These are phyloP conservation scores for Aleiodes leptofemur DNA, from an alignment of 2,888 invertebrate species.

Conservation along the genomic window DNA sequence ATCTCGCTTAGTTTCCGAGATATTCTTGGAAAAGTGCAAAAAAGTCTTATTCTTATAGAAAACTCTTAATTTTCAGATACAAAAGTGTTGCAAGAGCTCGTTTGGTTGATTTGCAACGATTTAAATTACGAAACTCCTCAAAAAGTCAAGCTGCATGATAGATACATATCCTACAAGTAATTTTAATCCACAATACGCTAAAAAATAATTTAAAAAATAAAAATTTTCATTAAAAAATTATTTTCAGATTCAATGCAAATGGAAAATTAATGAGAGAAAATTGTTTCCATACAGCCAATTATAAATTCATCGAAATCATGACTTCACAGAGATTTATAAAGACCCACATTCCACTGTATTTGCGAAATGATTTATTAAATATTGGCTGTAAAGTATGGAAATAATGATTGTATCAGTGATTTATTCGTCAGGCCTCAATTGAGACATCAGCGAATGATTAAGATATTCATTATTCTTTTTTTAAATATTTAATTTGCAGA, in stretches of 20 bases:
- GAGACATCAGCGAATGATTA: slow-evolving; percentile 8
- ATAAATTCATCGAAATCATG: slow-evolving; percentile 8
- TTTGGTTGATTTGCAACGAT: slow-evolving; percentile 85
- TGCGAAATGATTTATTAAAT: slow-evolving; percentile 30
- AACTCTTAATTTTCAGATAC: slow-evolving; percentile 13
- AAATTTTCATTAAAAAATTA: neutral
- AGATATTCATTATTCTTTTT: neutral
- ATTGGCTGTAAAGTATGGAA: slow-evolving; percentile 13
- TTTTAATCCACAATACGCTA: neutral
- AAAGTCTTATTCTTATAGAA: no score
- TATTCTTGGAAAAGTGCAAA: slow-evolving; percentile 1
- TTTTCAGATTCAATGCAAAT: no score
- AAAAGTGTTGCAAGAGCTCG: slow-evolving; percentile 83
- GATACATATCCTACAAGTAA: neutral
- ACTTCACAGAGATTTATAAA: slow-evolving; percentile 18
- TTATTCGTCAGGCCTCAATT: slow-evolving; percentile 21
- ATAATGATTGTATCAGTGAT: slow-evolving; percentile 31
- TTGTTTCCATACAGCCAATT: neutral
- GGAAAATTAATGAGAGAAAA: no score
- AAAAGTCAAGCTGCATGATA: slow-evolving; percentile 44
- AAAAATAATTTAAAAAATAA: neutral
- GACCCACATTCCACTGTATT: slow-evolving; percentile 28
- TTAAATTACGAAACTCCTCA: slow-evolving; percentile 81
- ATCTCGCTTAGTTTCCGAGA: neutral
- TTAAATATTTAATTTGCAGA: neutral